Evolutionary conservation across 2,888 invertebrate genomes (phyloP).

Genomic region (Crossocerus cetratus): DNA sequence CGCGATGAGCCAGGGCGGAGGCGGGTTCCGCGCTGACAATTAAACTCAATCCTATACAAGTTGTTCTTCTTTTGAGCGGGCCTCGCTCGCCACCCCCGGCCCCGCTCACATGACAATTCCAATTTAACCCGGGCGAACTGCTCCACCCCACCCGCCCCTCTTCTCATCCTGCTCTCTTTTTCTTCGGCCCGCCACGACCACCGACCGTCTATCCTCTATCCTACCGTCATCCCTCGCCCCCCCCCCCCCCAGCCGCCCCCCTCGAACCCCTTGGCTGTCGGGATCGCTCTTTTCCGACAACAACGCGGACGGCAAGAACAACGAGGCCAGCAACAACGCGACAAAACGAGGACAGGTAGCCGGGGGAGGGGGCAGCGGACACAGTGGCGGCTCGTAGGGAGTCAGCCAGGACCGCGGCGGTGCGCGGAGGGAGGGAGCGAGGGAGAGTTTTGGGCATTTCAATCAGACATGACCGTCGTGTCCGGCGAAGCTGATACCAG

Average conservation of each 20-base stretch:
- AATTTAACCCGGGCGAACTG: slow-evolving; percentile 66
- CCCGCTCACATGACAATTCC: slow-evolving; percentile 74
- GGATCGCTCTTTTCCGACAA: slow-evolving; percentile 39
- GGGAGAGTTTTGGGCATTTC: slow-evolving; percentile 74
- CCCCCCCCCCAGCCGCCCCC: slow-evolving; percentile 28
- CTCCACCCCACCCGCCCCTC: slow-evolving; percentile 17
- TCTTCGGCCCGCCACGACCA: not conserved
- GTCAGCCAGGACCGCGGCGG: slow-evolving; percentile 1
- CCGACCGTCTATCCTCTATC: slow-evolving; percentile 2
- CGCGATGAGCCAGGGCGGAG: slow-evolving; percentile 30
- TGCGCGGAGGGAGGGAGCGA: slow-evolving; percentile 41
- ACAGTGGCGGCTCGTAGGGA: slow-evolving; percentile 21
- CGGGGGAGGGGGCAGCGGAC: not conserved
- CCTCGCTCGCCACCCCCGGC: slow-evolving; percentile 49
- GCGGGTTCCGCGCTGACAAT: slow-evolving; percentile 61
- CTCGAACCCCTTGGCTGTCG: slow-evolving; percentile 34
- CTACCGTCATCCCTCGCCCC: slow-evolving; percentile 9
- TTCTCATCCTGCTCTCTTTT: slow-evolving; percentile 1
- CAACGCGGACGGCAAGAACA: slow-evolving; percentile 44
- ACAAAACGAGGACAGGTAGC: not conserved
- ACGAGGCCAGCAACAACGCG: slow-evolving; percentile 30
- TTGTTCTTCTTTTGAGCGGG: slow-evolving; percentile 72
- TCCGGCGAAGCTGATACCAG: slow-evolving; percentile 42
- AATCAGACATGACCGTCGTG: slow-evolving; percentile 72
- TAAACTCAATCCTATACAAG: slow-evolving; percentile 73